A percentile compares a stretch with the other conserved stretches of the same genome.
phyloP scores from a whole-genome alignment of 2,797 vertebrate genomes.

The Echeneis naucrates region DNA sequence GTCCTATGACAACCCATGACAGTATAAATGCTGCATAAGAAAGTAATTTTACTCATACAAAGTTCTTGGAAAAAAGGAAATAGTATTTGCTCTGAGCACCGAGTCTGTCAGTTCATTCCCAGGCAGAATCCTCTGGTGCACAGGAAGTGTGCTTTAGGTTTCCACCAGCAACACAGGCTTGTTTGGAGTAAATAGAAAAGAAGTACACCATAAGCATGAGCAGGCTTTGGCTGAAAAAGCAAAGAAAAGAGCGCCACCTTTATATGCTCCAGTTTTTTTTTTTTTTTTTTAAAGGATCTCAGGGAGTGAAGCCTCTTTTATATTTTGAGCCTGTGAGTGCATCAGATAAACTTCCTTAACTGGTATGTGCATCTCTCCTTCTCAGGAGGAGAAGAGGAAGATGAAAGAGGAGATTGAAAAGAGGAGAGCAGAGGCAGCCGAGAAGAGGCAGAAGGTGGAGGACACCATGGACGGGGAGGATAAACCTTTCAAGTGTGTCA shows the following conservation, averaged over 20 bases:
- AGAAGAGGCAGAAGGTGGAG: slow-evolving; percentile 96
- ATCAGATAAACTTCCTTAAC: slow-evolving; percentile 4
- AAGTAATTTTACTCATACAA: neutral
- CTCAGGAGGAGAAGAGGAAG: slow-evolving; percentile 95
- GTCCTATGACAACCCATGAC: neutral
- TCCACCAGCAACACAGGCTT: slow-evolving; percentile 47
- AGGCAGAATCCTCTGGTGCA: slow-evolving; percentile 11
- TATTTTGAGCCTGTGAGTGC: neutral
- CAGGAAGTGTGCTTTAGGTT: slow-evolving; percentile 31
- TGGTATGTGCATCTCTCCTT: slow-evolving; percentile 12
- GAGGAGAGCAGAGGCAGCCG: slow-evolving; percentile 96
- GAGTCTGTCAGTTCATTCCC: slow-evolving; percentile 14
- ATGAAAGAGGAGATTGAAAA: slow-evolving; percentile 98
- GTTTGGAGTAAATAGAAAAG: slow-evolving; percentile 42
- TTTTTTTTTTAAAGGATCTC: too few relatives aligned
- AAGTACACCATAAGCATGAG: slow-evolving; percentile 12
- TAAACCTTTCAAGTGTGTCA: slow-evolving; percentile 95
- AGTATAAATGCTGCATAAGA: neutral
- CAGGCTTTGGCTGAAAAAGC: neutral
- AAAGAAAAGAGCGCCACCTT: slow-evolving; percentile 28
- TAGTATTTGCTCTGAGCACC: neutral
- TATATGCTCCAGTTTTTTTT: neutral
- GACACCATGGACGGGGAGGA: slow-evolving; percentile 87
- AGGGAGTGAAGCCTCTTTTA: neutral
- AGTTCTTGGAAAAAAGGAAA: neutral